phyloP scores from a whole-genome alignment of 2,888 invertebrate genomes.

The Drosophila mimica region DNA sequence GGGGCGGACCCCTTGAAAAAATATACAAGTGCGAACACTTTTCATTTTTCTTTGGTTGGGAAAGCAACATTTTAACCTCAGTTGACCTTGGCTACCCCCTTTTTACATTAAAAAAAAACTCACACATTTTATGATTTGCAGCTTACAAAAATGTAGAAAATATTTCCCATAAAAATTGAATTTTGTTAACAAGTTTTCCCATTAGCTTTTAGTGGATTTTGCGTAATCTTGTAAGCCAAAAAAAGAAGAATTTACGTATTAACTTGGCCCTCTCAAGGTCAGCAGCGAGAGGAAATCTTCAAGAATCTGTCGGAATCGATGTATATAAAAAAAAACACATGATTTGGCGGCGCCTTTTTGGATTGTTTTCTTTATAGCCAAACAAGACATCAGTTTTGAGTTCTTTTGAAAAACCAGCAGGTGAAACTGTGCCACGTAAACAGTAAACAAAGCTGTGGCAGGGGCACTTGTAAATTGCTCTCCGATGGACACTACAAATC shows the following conservation, averaged over 20 bases:
- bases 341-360: slow-evolving; percentile 48
- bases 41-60: slow-evolving; percentile 18
- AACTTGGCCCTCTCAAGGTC: slow-evolving; percentile 50
- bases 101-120: slow-evolving; percentile 18
- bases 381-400: slow-evolving; percentile 27
- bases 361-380: slow-evolving; percentile 40
- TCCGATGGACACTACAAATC: slow-evolving; percentile 36
- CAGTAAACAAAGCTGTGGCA: neutral
- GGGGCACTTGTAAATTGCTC: slow-evolving; percentile 25
- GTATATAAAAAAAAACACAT: slow-evolving; percentile 12
- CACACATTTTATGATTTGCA: slow-evolving; percentile 5
- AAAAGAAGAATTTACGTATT: slow-evolving; percentile 28
- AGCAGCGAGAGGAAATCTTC: neutral
- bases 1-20: slow-evolving; percentile 37
- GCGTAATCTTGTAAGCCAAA: slow-evolving; percentile 44
- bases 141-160: slow-evolving; percentile 29
- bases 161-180: slow-evolving; percentile 3
- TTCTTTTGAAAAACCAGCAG: slow-evolving; percentile 31
- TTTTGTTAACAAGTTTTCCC: slow-evolving; percentile 11
- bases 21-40: slow-evolving; percentile 37
- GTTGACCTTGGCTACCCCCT: slow-evolving; percentile 42
- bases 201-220: slow-evolving; percentile 43
- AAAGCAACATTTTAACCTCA: slow-evolving; percentile 53
- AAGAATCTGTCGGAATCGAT: neutral
- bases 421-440: slow-evolving; percentile 39